Percentiles rank a stretch among this genome's conserved stretches.
phyloP scores from a whole-genome alignment of 2,113 vertebrate genomes.

The Rattus norvegicus region GRCr8 NC_086029.1:39859501-39860000 shows the following conservation, averaged over 20 bases:
- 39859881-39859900: slow-evolving; percentile 34
- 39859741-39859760: slow-evolving; percentile 62
- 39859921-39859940: slow-evolving; percentile 55
- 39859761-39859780: slow-evolving; percentile 67
- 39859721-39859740: background rate
- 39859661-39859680: background rate
- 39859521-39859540: background rate
- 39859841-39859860: slow-evolving; percentile 58
- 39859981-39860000: too few species aligned
- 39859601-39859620: background rate
- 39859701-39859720: slow-evolving; percentile 36
- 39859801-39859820: slow-evolving; percentile 54
- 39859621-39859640: slow-evolving; percentile 57
- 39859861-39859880: slow-evolving; percentile 60
- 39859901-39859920: slow-evolving; percentile 37
- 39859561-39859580: background rate
- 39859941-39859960: slow-evolving; percentile 55
- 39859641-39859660: slow-evolving; percentile 23
- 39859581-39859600: slow-evolving; percentile 15
- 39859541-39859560: background rate
- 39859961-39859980: too few species aligned
- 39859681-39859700: slow-evolving; percentile 51
- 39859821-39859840: slow-evolving; percentile 49
- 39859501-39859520: background rate
- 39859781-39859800: slow-evolving; percentile 50